Evolutionary conservation across 2,888 invertebrate species (phyloP).

Genomic region (Drosophila formosana): DNA sequence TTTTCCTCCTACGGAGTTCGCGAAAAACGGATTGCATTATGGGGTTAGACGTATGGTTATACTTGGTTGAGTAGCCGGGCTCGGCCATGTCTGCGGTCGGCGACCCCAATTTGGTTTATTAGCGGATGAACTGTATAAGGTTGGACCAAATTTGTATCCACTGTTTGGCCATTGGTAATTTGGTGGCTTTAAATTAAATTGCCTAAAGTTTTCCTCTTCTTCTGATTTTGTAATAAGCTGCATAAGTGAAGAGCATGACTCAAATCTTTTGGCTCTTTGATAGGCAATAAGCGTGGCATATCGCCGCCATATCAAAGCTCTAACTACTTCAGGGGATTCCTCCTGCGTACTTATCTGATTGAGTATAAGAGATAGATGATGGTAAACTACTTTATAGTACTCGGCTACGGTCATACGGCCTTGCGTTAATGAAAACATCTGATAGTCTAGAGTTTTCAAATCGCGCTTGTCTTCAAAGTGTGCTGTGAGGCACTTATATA

Average conservation of each 20-base stretch:
- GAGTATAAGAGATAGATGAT: neutral
- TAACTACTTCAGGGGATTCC: neutral
- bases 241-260: conserved; percentile 8
- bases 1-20: neutral
- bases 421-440: neutral
- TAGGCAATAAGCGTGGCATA: neutral
- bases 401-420: too few species aligned
- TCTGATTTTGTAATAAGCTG: conserved; percentile 6
- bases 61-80: neutral
- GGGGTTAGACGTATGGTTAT: neutral
- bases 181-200: too few species aligned
- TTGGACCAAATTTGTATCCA: too few species aligned
- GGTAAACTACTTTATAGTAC: too few species aligned
- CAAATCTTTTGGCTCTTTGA: conserved; percentile 5
- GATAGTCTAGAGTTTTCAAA: neutral
- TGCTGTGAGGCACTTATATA: neutral
- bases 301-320: neutral
- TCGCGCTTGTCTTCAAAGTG: neutral
- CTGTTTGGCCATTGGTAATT: too few species aligned
- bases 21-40: neutral
- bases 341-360: neutral
- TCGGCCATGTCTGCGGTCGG: too few species aligned
- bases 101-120: too few species aligned
- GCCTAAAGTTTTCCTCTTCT: too few species aligned
- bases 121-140: too few species aligned